Base-by-base conservation (phyloP, 2,888 invertebrate species). In the Melipona bicolor region DNA sequence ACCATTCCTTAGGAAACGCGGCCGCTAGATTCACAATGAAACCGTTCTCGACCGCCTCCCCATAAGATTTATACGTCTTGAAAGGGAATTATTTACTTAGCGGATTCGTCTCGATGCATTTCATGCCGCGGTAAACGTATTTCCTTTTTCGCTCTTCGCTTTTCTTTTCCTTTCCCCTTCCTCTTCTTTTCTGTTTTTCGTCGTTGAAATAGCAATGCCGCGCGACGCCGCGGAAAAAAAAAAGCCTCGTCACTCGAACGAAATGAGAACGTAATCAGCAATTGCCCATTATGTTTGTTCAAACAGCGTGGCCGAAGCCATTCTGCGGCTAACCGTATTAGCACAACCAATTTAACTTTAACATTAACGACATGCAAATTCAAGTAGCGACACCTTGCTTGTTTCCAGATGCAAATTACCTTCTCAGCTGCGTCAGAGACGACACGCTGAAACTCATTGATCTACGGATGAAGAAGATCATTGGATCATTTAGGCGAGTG, bases 391-490 rank as follows among this genome's bases (percentile, higher is more conserved):
- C 72, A 79, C 67, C 77, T 43, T 77, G 82, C 81, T 88, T 95
- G 95, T 91, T 95, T 95, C 85, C 96, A 98, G 99, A 99, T 96
- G 97, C 97, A 91, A 97, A 97, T 95, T 97, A 97, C 95, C 96
- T 99, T 89, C 95, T 99, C 92, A 97, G 98, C 92, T 99, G 99
- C 94, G 98, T 98, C 76, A 96, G 99, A 91, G 99, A 99, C 95
- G 99, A 99, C 95, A 98, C 98, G 32, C 96, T 99, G 91, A 98
- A 98, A 94, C 96, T 99, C 79, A 96, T 99, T 94, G 99, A 99
- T 95, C 96, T 99, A 87, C 96, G 99, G 93, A 98, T 97, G 97
- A 99, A 98, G 95, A 97, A 98, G 95, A 97, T 99, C 84, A 96
- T 98, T 85, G 96, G 97, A 87, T 97, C 98, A 80, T 98, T 98